Evolutionary conservation across 2,113 vertebrate species (phyloP).

Genomic region (Sigmodon hispidus): DNA sequence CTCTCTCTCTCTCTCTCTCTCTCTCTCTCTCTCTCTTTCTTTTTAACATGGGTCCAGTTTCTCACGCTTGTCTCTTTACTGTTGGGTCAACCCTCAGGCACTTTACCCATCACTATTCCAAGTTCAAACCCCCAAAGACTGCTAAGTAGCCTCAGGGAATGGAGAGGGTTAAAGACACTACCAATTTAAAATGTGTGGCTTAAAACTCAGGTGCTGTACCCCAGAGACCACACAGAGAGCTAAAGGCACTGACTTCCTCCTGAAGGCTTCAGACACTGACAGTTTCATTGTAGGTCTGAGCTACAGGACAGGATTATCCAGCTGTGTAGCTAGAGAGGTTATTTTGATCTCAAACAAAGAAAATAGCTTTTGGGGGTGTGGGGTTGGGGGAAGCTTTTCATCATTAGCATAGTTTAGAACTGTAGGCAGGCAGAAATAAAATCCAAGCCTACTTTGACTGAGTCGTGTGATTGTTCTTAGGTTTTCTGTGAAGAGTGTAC

Average conservation of each 20-base stretch:
- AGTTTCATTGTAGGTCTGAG: not conserved
- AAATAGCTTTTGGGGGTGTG: too few relatives aligned
- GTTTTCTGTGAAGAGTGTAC: not conserved
- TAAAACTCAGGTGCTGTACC: not conserved
- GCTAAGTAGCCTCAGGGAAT: too few relatives aligned
- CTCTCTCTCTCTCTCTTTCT: not conserved
- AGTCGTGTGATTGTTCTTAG: not conserved
- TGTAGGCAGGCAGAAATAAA: not conserved
- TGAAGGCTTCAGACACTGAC: not conserved
- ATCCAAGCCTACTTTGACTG: not conserved
- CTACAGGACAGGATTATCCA: not conserved
- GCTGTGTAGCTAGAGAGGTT: not conserved
- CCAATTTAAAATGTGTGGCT: not conserved
- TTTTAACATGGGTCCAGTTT: not conserved
- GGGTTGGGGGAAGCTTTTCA: not conserved
- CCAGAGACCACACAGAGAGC: not conserved
- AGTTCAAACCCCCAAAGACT: not conserved
- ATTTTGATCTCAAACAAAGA: not conserved
- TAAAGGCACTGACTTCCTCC: fast-evolving
- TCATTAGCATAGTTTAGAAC: not conserved
- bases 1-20: not conserved
- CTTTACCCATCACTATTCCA: not conserved
- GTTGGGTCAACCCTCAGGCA: not conserved
- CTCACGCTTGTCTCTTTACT: not conserved
- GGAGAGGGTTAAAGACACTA: not conserved